phyloP scores from a whole-genome alignment of 2,113 vertebrate species.

The Nicator chloris region DNA sequence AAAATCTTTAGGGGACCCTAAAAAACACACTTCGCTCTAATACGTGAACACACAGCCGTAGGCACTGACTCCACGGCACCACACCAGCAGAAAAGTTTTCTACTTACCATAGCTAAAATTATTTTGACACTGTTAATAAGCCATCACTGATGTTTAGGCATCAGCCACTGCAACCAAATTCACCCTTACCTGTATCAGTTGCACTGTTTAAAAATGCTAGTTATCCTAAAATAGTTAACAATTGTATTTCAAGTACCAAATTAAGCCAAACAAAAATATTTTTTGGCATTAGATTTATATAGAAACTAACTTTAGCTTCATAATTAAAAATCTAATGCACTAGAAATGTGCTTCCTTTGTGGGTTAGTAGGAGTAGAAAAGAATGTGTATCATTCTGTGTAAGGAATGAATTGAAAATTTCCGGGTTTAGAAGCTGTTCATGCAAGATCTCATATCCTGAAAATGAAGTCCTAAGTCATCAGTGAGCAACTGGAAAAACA shows the following conservation, averaged over 20 bases:
- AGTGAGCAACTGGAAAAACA: not conserved
- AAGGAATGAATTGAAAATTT: not conserved
- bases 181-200: not conserved
- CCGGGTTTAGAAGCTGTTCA: not conserved
- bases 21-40: not conserved
- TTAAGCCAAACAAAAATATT: not conserved
- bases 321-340: not conserved
- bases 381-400: not conserved
- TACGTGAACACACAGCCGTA: rapidly evolving
- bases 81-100: not conserved
- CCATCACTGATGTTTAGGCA: not conserved
- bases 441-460: not conserved
- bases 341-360: not conserved
- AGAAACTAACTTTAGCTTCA: not conserved
- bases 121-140: not conserved
- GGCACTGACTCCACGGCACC: not conserved
- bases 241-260: not conserved
- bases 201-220: not conserved
- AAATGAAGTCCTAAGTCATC: not conserved
- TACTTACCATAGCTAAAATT: not conserved
- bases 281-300: not conserved
- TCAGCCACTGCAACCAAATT: not conserved
- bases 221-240: not conserved
- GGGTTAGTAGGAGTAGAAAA: not conserved
- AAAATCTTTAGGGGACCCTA: not conserved